Evolutionary conservation across 1,140 invertebrate genomes (phyloP), one percentile per base, ranked within the genome.

Genomic region (Mylabris phalerata): DNA sequence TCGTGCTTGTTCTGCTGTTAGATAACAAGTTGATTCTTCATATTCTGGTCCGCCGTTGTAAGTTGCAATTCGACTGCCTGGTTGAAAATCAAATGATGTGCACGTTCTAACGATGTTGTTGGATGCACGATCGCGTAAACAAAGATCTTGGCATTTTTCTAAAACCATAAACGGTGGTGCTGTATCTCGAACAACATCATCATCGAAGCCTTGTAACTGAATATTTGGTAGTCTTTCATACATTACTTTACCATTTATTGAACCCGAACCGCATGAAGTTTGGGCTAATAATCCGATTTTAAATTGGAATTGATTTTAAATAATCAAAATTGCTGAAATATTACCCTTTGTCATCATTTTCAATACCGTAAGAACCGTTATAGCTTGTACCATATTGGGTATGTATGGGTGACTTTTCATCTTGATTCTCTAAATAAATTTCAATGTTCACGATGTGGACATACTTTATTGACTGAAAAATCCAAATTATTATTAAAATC

Each of bases 211-310:
- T 76, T 92, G 89, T 40, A 93, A 79, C 72, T 93, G 89, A 67
- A 91, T 89, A 73, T 93, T 90, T 13, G 90, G 89, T 67, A 94
- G 73, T 73, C 90, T 82, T 75, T 94, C 92, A 67, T 93, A 94
- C 72, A 91, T 87, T 11, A 93, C 84, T 68, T 90, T 82, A 13
- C 92, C 92, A 63, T 85, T 79, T 62, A 71, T 67, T 48, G 76
- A 73, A 42, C 90, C 90, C 74, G 90, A 87, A 71, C 93, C 93
- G 72, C 92, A 94, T 54, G 89, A 90, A 62, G 89, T 93, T 85
- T 93, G 91, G 59, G 88, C 89, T 90, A 74, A 44, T 75, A 76
- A 7, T 48, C 27, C 6, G 3, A 38, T 32, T 5, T 50, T 9
- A 3, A 51, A 40, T n/a, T 47, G 38, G 1, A 1, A 39, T 50